These are phyloP conservation scores for Dicentrarchus labrax DNA, from an alignment of 2,113 vertebrate genomes.

Conservation along the genomic window DNA sequence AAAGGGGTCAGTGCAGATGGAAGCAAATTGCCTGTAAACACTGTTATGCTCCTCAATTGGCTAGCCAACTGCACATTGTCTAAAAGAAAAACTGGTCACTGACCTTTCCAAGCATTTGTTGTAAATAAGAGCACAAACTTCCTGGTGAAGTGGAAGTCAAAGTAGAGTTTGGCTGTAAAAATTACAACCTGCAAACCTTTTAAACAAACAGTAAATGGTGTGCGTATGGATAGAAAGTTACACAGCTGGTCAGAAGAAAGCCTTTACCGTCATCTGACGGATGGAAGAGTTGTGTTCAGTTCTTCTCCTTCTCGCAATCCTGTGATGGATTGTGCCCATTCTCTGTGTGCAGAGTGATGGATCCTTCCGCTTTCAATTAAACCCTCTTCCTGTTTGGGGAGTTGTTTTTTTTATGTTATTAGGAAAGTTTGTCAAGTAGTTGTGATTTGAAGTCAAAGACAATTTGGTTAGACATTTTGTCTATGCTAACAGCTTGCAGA, in stretches of 20 bases:
- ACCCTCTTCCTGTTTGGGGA: slow-evolving; percentile 13
- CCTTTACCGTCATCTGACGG: slow-evolving; percentile 15
- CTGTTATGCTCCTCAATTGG: not conserved
- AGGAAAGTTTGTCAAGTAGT: not conserved
- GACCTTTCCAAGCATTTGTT: not conserved
- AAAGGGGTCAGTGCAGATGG: not conserved
- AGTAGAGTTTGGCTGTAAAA: not conserved
- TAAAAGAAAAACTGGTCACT: not conserved
- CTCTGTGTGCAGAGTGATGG: slow-evolving; percentile 30
- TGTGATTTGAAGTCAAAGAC: not conserved
- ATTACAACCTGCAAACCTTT: slow-evolving; percentile 20
- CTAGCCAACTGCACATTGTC: not conserved
- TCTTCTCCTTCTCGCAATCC: slow-evolving; percentile 6
- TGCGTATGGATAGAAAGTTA: not conserved
- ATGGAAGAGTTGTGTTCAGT: slow-evolving; percentile 8
- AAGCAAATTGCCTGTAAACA: not conserved
- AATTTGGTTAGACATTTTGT: not conserved
- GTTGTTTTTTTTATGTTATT: slow-evolving; percentile 15
- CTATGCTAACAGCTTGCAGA: not conserved
- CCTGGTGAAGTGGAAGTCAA: not conserved
- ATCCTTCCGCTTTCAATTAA: slow-evolving; percentile 31
- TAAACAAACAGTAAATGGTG: not conserved
- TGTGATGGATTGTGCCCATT: slow-evolving; percentile 51
- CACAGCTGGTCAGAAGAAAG: not conserved
- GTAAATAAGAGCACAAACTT: not conserved